Conservation (phyloP, 2,113 vertebrate species). For the Rhabdomys dilectus region DNA sequence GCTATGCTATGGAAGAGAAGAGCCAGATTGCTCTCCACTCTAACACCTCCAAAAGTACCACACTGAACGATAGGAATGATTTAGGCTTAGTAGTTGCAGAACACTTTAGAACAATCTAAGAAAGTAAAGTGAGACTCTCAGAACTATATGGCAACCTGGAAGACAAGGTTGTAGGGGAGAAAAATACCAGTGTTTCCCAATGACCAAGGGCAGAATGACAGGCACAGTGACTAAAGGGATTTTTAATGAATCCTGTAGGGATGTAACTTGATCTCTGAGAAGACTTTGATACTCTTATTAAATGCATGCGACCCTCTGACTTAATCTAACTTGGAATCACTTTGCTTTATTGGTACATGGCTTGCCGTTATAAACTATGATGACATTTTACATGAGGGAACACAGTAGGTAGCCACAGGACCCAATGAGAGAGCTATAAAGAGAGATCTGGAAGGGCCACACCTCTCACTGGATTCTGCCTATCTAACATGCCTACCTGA, state of each 20-base stretch:
- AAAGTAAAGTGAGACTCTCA: background rate
- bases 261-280: background rate
- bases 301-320: background rate
- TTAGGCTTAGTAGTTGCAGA: background rate
- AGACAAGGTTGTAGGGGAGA: background rate
- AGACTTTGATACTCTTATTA: background rate
- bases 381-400: background rate
- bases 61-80: background rate
- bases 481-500: background rate
- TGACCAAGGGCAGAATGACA: background rate
- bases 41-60: background rate
- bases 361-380: background rate
- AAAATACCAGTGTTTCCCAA: background rate
- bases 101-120: constrained; percentile 17
- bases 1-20: background rate
- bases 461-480: background rate
- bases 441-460: constrained; percentile 2
- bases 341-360: background rate
- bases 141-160: background rate
- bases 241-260: background rate
- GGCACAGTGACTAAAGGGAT: background rate
- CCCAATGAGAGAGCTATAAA: background rate
- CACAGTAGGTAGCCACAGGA: background rate
- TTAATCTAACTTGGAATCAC: background rate
- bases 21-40: background rate